These are phyloP conservation scores for Luperina nickerlii DNA, from an alignment of 2,888 invertebrate genomes.

Conservation along the genomic window DNA sequence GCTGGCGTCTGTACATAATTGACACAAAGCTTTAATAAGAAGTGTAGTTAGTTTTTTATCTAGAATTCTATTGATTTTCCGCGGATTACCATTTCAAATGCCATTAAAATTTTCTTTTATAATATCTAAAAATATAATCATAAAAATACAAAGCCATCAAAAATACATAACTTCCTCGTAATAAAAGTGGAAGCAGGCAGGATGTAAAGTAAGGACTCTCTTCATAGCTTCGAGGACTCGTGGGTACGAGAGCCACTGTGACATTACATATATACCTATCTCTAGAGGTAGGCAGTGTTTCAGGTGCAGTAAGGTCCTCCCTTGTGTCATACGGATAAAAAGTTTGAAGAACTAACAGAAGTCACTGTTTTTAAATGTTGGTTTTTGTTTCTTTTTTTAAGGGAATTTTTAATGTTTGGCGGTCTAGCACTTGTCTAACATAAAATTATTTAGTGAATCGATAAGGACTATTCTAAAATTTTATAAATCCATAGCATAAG, in stretches of 20 bases:
- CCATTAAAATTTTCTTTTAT: too few species aligned
- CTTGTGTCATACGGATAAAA: slow-evolving; percentile 23
- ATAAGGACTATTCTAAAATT: background rate
- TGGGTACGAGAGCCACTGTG: slow-evolving; percentile 36
- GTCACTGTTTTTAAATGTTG: background rate
- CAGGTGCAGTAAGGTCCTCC: background rate
- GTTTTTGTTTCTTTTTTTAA: background rate
- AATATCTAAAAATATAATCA: background rate
- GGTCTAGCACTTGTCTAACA: background rate
- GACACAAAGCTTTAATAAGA: too few species aligned
- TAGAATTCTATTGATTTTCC: background rate
- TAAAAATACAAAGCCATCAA: slow-evolving; percentile 3
- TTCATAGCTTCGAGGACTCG: slow-evolving; percentile 40
- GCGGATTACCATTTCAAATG: background rate
- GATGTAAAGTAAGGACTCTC: slow-evolving; percentile 34
- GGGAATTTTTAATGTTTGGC: fast-evolving
- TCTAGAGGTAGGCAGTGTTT: slow-evolving; percentile 17
- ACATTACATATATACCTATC: slow-evolving; percentile 11
- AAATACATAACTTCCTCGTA: slow-evolving; percentile 8
- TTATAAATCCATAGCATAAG: background rate
- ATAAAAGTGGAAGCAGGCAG: slow-evolving; percentile 16
- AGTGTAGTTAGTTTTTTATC: background rate
- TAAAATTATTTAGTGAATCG: background rate
- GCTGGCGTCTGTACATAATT: too few species aligned
- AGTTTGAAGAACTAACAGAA: background rate